A percentile compares a stretch with the other conserved stretches of the same genome.
These are phyloP conservation scores for Vicugna pacos DNA, from an alignment of 2,113 vertebrate species.

Conservation along the genomic window DNA sequence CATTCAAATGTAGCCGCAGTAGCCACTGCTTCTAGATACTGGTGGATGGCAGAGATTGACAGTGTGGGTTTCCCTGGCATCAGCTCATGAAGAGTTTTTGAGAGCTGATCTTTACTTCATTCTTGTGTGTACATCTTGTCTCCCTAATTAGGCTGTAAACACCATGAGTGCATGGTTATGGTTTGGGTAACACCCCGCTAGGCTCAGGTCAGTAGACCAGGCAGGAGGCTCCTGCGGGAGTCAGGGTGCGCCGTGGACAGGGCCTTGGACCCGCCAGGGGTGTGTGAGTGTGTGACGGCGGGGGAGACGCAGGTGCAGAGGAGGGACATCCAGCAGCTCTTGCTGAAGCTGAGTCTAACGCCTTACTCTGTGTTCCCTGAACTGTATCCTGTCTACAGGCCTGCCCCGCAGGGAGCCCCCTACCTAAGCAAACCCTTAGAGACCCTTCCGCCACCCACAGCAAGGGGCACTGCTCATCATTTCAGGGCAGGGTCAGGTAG, in stretches of 20 bases:
- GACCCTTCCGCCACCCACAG: too few relatives aligned
- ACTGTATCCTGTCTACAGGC: neutral
- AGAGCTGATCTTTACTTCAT: neutral
- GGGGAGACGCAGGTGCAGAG: neutral
- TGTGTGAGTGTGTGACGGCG: neutral
- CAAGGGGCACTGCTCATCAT: rapidly evolving
- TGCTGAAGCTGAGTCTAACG: neutral
- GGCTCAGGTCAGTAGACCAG: neutral
- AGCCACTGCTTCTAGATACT: neutral
- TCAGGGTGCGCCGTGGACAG: neutral
- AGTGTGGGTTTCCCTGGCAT: neutral
- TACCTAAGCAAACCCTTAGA: neutral
- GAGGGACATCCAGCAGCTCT: neutral
- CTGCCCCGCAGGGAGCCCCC: neutral
- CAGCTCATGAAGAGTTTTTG: rapidly evolving
- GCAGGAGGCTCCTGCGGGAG: neutral
- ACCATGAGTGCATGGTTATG: neutral
- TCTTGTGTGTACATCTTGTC: neutral
- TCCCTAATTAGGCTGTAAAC: neutral
- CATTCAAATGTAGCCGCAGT: rapidly evolving
- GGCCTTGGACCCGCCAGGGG: neutral
- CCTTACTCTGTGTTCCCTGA: neutral
- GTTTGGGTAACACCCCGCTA: neutral
- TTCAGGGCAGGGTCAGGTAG: neutral
- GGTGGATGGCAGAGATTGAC: neutral